A percentile compares a stretch with the other conserved stretches of the same genome.
Evolutionary conservation across 1,140 invertebrate species (phyloP).

Genomic region (Cepaea nemoralis): DNA sequence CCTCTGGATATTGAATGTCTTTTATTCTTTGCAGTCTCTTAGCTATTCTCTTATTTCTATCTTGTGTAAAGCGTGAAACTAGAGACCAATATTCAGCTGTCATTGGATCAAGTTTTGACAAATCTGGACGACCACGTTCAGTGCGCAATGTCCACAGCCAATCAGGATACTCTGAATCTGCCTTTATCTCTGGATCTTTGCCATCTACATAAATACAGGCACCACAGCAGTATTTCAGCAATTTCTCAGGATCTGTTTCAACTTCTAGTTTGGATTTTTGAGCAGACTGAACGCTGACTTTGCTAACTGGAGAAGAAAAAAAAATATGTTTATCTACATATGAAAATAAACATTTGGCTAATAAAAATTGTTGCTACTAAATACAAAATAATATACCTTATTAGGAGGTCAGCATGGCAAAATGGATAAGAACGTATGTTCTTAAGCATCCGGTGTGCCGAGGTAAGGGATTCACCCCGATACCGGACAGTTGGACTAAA

Average conservation of each 20-base stretch:
- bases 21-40: constrained; percentile 31
- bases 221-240: constrained; percentile 88
- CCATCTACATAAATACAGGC: constrained; percentile 83
- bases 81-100: constrained; percentile 84
- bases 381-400: too few relatives aligned
- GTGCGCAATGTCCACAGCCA: constrained; percentile 88
- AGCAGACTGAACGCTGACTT: constrained; percentile 43
- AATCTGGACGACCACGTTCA: constrained; percentile 74
- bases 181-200: constrained; percentile 86
- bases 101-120: constrained; percentile 80
- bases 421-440: too few relatives aligned
- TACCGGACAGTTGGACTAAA: too few relatives aligned
- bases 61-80: constrained; percentile 46
- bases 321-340: too few relatives aligned
- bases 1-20: constrained; percentile 35
- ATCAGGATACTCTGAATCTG: constrained; percentile 90
- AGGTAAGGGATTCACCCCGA: too few relatives aligned
- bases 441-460: too few relatives aligned
- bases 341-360: too few relatives aligned
- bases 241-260: constrained; percentile 85
- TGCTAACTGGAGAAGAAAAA: constrained; percentile 47
- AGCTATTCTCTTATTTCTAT: constrained; percentile 42
- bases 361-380: too few relatives aligned
- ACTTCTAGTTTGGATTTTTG: constrained; percentile 72
- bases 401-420: too few relatives aligned